Base-by-base conservation (phyloP, 2,888 invertebrate species). In the Germaria angustata region DNA sequence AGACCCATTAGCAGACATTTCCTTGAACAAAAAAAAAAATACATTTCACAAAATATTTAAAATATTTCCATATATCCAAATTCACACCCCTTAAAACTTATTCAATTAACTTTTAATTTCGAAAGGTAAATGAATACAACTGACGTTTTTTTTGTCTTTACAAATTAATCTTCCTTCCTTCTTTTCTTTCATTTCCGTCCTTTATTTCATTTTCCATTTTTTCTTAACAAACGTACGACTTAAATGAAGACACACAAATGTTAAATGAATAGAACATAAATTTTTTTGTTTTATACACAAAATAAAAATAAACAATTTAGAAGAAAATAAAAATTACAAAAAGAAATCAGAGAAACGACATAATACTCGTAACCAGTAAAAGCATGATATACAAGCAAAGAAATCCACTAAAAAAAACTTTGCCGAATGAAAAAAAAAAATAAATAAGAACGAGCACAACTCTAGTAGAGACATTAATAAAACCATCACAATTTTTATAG, bases 241-340 rank as follows among this genome's bases (percentile, higher is more conserved):
- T 71, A 53, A 77, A 61, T 61, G 76, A 81, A 72, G 66, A 72
- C 59, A 61, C 46, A 77, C 66, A 77, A 81, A 77, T 72, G 65
- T 61, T 32, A 72, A 76, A 76, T 81, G 76, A 76, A 77, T 77
- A 66, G 28, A 79, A 65, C 28, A 32, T 49, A 65, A 51, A 24
- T 15, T 22, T 11, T 36, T 20, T 15, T 32, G 20, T 51, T 51
- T 61, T 34, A n/a, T 39, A 51, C 28, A 55, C 57, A 41, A 73
- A 76, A 17, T 2, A 57, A 51, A 77, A 51, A 51, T 51, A 61
- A 69, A 68, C 41, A 17, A 20, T 49, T 17, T 36, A 41, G 11
- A 39, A 46, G 34, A 63, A 63, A 39, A 46, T 22, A 63, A 63
- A 77, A 53, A n/a, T 6, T 20, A 36, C 7, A 9, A 44, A 36